Evolutionary conservation across 2,797 vertebrate genomes (phyloP).

Genomic region (Sebastes alutus): DNA sequence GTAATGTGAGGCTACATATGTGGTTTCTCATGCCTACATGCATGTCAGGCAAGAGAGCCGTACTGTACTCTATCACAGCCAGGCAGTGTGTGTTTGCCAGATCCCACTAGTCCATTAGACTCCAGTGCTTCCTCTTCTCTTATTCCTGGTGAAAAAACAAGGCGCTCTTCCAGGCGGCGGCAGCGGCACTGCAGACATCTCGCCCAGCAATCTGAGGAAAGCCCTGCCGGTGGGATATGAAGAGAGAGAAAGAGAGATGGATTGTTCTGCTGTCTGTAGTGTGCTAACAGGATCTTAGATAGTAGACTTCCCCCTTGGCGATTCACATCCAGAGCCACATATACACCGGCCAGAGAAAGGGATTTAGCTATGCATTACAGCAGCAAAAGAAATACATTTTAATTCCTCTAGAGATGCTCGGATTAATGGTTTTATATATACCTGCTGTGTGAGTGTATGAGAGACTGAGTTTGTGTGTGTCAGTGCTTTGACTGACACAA

Average conservation of each 20-base stretch:
- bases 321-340: slow-evolving; percentile 22
- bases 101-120: slow-evolving; percentile 40
- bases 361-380: slow-evolving; percentile 32
- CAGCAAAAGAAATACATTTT: slow-evolving; percentile 13
- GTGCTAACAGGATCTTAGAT: slow-evolving; percentile 48
- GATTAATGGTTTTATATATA: slow-evolving; percentile 14
- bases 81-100: neutral
- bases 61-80: neutral
- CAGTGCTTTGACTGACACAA: slow-evolving; percentile 38
- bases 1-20: slow-evolving; percentile 6
- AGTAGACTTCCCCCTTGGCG: slow-evolving; percentile 17
- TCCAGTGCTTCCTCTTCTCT: slow-evolving; percentile 22
- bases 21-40: neutral
- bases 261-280: slow-evolving; percentile 52
- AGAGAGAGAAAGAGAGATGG: slow-evolving; percentile 39
- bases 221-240: slow-evolving; percentile 47
- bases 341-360: slow-evolving; percentile 3
- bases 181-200: slow-evolving; percentile 57
- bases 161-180: slow-evolving; percentile 24
- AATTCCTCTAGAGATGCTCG: slow-evolving; percentile 29
- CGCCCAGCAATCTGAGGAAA: slow-evolving; percentile 56
- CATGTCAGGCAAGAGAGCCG: neutral
- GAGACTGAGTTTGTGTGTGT: neutral
- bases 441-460: neutral
- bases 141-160: slow-evolving; percentile 38